Base-by-base conservation (phyloP, 2,888 invertebrate species). In the Micoletzkya japonica region DNA sequence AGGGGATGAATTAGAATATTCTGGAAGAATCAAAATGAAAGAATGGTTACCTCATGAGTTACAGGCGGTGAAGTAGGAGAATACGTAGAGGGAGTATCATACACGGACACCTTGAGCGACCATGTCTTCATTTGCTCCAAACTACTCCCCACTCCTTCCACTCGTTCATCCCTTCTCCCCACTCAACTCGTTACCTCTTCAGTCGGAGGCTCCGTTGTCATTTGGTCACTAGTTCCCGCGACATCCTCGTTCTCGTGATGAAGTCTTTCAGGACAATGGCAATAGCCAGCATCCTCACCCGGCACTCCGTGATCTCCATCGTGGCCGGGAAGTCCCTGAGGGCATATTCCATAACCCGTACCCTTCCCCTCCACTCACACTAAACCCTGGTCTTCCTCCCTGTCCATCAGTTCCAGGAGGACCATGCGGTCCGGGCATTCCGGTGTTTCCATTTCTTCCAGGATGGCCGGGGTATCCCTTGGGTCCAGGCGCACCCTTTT, bases 271-370 rank as follows among this genome's bases (percentile, higher is more conserved):
- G 68, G 68, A 34, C 68, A 68, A n/a, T 44, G 39, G 44, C 68
- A 68, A 58, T 68, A 68, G 3, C 68, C 68, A 10, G 68, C 68
- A 34, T 68, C 68, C 2, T 24, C 7, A 10, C 68, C 68, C 20
- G 68, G 68, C 26, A 20, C 49, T 14, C 68, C 68, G 34, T 39
- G 37, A 20, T 4, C 32, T 4, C 68, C 68, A 17, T 24, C 24
- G 7, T 57, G 57, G n/a, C 68, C 68, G 7, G 68, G 68, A 68
- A 36, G 32, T n/a, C 68, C 68, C 58, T 58, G 26, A 34, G 37
- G 14, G 10, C 24, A 28, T 28, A 66, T 54, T 54, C 28, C 54
- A 37, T 66, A 66, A 36, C 64, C 64, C 32, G 52, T 52, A 20
- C 28, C 20, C 36, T 58, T 58, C 24, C 39, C 30, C 24, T 30